Evolutionary conservation across 2,888 invertebrate species (phyloP), one percentile per base, ranked within the genome.

Genomic region (Belgica antarctica): DNA sequence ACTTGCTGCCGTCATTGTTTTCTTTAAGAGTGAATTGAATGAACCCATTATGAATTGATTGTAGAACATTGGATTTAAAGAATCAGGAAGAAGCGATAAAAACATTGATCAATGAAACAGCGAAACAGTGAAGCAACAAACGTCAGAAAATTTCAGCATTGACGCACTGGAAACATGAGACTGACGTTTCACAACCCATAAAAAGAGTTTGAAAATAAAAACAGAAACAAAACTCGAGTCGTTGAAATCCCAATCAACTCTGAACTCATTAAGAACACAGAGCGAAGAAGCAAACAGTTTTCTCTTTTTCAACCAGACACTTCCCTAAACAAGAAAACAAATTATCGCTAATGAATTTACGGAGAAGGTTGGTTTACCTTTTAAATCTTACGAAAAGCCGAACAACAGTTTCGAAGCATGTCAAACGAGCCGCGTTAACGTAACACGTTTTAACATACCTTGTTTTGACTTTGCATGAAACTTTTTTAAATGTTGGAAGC

Each of bases 171-270:
- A n/a, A n/a, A n/a, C n/a, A n/a, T n/a, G n/a, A n/a, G n/a, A n/a
- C n/a, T n/a, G n/a, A n/a, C n/a, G n/a, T n/a, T n/a, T n/a, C n/a
- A n/a, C n/a, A n/a, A n/a, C n/a, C n/a, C 41, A 41, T 41, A 41
- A 41, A 41, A 41, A 12, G 3, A 10, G 41, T 41, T 41, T 41
- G 8, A 41, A n/a, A 12, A 15, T 41, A 41, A 41, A 31, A 41
- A 41, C 41, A 41, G 41, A 41, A 15, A 41, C 12, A 12, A 41
- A n/a, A 12, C 41, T n/a, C n/a, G n/a, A n/a, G n/a, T 31, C 52
- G n/a, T 52, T 12, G 52, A 52, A 52, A 52, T 41, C 52, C 22
- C 52, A 52, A 52, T 52, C 12, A 52, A 52, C 52, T 52, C 52
- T 52, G 12, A 52, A 7, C 52, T 52, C 52, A 52, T 52, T 52